Evolutionary conservation across 2,888 invertebrate genomes (phyloP), one percentile per base, ranked within the genome.

Genomic region (Nomada hirtipes): DNA sequence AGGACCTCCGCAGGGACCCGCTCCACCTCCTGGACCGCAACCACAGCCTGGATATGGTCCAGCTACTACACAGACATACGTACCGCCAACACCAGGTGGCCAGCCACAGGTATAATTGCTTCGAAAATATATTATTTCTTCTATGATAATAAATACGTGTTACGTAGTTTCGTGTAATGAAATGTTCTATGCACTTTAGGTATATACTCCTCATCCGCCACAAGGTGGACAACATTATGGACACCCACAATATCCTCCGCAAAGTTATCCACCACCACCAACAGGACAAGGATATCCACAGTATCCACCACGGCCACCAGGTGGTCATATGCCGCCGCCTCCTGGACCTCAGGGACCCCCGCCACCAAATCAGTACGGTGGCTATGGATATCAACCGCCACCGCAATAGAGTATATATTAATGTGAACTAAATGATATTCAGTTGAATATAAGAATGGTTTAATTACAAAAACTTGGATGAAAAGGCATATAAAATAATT

Each of bases 361-460:
- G 10, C 96, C 97, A 9, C 96, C 97, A 85, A 96, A 96, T 77
- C 96, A 96, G 79, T 97, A 97, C 92, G 96, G 95, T 10, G 96
- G 97, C 55, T 97, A 97, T 92, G 96, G 97, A 69, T 97, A 97
- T 92, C 97, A 97, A 90, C 97, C 97, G 82, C 97, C 97, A 68
- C 95, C 96, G 47, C 96, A 96, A 92, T 96, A 96, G 90, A 86
- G 81, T 76, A 78, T 78, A 81, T 74, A 69, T 75, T 71, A 76
- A 72, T 78, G 83, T 77, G 82, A 80, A 88, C 77, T 82, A 64
- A 59, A 68, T 68, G 52, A 74, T 72, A 69, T 76, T 77, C 72
- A 68, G 15, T 61, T 63, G 81, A 74, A 79, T 65, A 72, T 83
- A 74, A 82, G 76, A 82, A 68, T 80, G 59, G 60, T 82, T 82